Evolutionary conservation across 64 coral and sea anemone genomes (phyloP).

Genomic region (Dendronephthya gigantea): DNA sequence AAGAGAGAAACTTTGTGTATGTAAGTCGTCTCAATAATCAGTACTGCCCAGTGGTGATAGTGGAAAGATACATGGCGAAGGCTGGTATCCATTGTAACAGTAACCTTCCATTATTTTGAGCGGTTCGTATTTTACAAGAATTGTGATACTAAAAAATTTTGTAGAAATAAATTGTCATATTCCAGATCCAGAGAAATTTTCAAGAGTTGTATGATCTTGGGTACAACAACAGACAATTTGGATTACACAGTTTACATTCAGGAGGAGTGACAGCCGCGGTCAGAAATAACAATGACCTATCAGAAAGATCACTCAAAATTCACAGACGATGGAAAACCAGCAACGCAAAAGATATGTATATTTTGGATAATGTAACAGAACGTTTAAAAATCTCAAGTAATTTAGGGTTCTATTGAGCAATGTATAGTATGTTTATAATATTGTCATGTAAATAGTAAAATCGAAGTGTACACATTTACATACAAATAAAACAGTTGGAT

Average conservation of each 20-base stretch:
- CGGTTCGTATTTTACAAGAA: slow-evolving; percentile 20
- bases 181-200: slow-evolving; percentile 23
- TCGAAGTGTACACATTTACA: too few species aligned
- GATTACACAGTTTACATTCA: slow-evolving; percentile 3
- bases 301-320: slow-evolving; percentile 11
- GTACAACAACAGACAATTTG: neutral
- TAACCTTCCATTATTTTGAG: slow-evolving; percentile 5
- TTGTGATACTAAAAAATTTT: slow-evolving; percentile 27
- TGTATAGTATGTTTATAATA: too few species aligned
- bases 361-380: neutral
- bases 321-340: slow-evolving; percentile 8
- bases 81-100: slow-evolving; percentile 13
- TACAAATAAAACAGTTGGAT: too few species aligned
- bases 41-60: slow-evolving; percentile 40
- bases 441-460: too few species aligned
- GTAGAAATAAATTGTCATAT: slow-evolving; percentile 19
- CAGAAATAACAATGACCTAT: neutral
- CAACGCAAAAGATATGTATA: neutral
- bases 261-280: neutral
- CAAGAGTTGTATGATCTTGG: slow-evolving; percentile 20
- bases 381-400: neutral
- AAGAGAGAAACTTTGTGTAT: neutral
- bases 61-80: slow-evolving; percentile 19
- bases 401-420: neutral
- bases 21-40: neutral